phyloP scores from a whole-genome alignment of 1,140 invertebrate species.

The Dendrolimus kikuchii region DNA sequence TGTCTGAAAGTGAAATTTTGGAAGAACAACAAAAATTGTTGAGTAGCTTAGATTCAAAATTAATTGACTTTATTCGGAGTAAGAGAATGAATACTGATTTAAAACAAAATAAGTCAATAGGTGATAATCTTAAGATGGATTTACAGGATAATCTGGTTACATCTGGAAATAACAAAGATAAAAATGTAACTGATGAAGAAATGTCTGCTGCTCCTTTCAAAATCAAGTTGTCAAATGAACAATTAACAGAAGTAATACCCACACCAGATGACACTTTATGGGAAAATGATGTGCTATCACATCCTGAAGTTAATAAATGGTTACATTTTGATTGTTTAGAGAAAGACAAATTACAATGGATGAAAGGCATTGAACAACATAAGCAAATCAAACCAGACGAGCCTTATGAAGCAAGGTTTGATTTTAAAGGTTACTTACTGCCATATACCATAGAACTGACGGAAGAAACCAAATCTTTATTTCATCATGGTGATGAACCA shows the following conservation, averaged over 20 bases:
- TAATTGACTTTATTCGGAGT: slow-evolving; percentile 78
- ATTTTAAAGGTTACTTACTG: slow-evolving; percentile 79
- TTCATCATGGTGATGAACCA: slow-evolving; percentile 94
- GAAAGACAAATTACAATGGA: slow-evolving; percentile 89
- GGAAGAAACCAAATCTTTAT: slow-evolving; percentile 76
- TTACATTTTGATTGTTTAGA: slow-evolving; percentile 88
- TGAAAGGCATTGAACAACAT: slow-evolving; percentile 77
- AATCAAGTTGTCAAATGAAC: too few species aligned
- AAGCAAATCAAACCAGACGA: slow-evolving; percentile 59
- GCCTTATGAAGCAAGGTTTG: slow-evolving; percentile 82
- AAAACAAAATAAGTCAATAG: too few species aligned
- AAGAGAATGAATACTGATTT: slow-evolving; percentile 53
- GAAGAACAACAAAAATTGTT: slow-evolving; percentile 80
- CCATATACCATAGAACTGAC: slow-evolving; percentile 77
- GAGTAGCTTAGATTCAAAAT: slow-evolving; percentile 76
- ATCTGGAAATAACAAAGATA: background rate
- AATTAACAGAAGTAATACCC: too few species aligned
- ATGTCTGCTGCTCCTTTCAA: slow-evolving; percentile 12
- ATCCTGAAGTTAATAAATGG: slow-evolving; percentile 80
- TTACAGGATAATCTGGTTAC: too few species aligned
- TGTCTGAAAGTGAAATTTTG: slow-evolving; percentile 84
- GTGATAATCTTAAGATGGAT: too few species aligned
- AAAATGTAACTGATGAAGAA: slow-evolving; percentile 16
- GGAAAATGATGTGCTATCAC: slow-evolving; percentile 75
- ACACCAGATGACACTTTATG: slow-evolving; percentile 44